These are phyloP conservation scores for Drosophila dives DNA, from an alignment of 2,888 invertebrate genomes.

Conservation along the genomic window DNA sequence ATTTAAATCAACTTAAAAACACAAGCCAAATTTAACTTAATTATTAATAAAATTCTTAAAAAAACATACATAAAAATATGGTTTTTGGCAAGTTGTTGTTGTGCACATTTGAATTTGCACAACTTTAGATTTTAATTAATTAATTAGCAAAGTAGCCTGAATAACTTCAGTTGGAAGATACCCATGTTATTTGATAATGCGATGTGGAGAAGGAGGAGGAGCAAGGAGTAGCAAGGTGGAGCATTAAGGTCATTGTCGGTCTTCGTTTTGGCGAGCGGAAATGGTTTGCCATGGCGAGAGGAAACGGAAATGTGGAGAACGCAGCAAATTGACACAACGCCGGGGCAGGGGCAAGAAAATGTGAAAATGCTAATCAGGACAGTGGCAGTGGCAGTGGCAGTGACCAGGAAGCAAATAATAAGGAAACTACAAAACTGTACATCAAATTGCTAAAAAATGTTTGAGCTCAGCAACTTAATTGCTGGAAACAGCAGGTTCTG, in stretches of 20 bases:
- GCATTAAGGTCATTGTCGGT: neutral
- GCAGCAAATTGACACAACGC: slow-evolving; percentile 15
- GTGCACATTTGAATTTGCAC: neutral
- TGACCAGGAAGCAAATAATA: slow-evolving; percentile 24
- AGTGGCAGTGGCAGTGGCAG: neutral
- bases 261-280: slow-evolving; percentile 27
- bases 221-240: too few species aligned
- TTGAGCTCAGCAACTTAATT: slow-evolving; percentile 6
- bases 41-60: neutral
- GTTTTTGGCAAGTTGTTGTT: neutral
- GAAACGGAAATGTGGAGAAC: slow-evolving; percentile 21
- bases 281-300: slow-evolving; percentile 24
- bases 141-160: neutral
- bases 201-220: neutral
- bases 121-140: neutral
- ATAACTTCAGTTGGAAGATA: neutral
- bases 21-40: neutral
- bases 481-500: slow-evolving; percentile 9
- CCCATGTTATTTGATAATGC: slow-evolving; percentile 10
- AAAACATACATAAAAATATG: neutral
- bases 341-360: neutral
- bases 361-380: slow-evolving; percentile 21
- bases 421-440: slow-evolving; percentile 15
- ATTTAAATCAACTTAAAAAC: neutral
- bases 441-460: slow-evolving; percentile 24